Conservation (phyloP, 2,888 invertebrate species). For the Marasmarcha lunaedactyla region DNA sequence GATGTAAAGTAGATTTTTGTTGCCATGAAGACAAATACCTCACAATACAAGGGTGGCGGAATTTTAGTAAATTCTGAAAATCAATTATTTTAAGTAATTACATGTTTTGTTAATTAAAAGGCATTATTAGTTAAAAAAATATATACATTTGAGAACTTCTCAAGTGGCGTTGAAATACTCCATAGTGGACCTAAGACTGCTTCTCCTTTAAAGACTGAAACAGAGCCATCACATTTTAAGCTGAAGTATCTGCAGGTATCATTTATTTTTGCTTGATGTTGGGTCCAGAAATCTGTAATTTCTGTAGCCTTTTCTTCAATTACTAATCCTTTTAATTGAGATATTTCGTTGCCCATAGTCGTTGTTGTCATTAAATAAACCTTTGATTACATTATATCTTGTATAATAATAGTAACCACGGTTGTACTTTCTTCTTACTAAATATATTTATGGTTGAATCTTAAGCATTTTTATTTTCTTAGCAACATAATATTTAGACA, state of each 20-base stretch:
- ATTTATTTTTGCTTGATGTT: constrained; percentile 73
- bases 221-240: constrained; percentile 65
- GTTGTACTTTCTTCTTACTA: too few relatives aligned
- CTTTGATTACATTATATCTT: too few relatives aligned
- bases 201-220: constrained; percentile 84
- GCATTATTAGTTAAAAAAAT: too few relatives aligned
- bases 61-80: constrained; percentile 84
- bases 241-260: constrained; percentile 67
- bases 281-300: constrained; percentile 84
- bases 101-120: too few relatives aligned
- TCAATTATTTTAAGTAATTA: too few relatives aligned
- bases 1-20: constrained; percentile 78
- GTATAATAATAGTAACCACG: too few relatives aligned
- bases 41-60: constrained; percentile 88
- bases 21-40: constrained; percentile 86
- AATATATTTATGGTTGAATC: too few relatives aligned
- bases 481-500: too few relatives aligned
- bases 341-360: constrained; percentile 85
- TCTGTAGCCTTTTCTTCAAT: constrained; percentile 82
- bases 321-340: constrained; percentile 77
- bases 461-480: too few relatives aligned
- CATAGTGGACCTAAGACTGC: constrained; percentile 75
- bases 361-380: constrained; percentile 3
- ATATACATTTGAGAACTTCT: constrained; percentile 81
- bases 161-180: constrained; percentile 76